phyloP scores from a whole-genome alignment of 2,113 vertebrate genomes.

The Pyrgilauda ruficollis region DNA sequence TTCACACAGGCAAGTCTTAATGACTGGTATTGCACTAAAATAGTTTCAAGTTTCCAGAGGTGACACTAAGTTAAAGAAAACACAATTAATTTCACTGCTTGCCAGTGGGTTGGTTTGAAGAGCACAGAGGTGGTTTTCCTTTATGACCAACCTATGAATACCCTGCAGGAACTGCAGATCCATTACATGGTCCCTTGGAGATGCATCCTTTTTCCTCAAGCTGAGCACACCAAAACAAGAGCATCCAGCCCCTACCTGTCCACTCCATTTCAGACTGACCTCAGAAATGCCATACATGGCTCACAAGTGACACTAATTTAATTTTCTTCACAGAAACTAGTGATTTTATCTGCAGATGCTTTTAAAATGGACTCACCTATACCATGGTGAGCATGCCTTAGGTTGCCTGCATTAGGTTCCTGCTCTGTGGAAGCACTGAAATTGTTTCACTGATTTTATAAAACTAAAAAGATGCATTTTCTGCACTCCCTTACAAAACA shows the following conservation, averaged over 20 bases:
- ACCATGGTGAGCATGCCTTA: accelerated
- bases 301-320: not conserved
- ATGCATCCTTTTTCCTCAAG: not conserved
- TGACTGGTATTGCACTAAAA: not conserved
- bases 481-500: not conserved
- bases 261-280: not conserved
- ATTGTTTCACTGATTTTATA: not conserved
- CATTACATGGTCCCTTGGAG: not conserved
- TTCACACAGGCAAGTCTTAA: not conserved
- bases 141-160: not conserved
- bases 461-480: not conserved
- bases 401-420: not conserved
- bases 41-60: not conserved
- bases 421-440: not conserved
- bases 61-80: not conserved
- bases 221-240: not conserved
- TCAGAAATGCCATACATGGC: not conserved
- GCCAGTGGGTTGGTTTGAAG: not conserved
- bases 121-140: not conserved
- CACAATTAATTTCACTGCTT: not conserved
- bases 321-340: not conserved
- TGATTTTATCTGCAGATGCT: not conserved
- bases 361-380: not conserved
- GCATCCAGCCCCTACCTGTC: not conserved
- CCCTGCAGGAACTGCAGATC: not conserved